Conservation (phyloP, 1,140 invertebrate species). For the Bathynomus jamesi region DNA sequence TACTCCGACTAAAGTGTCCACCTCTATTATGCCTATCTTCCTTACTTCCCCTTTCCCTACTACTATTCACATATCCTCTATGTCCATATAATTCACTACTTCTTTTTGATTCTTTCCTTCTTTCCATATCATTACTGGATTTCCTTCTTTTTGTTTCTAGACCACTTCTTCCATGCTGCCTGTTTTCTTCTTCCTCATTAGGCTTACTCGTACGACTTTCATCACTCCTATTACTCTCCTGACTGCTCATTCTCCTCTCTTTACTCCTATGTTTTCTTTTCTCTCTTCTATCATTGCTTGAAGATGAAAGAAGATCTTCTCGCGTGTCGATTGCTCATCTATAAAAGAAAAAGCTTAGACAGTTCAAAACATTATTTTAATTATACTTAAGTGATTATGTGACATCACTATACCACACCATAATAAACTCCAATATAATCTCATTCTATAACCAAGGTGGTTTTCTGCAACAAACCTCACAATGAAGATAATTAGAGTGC, state of each 20-base stretch:
- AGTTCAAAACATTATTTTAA: not conserved
- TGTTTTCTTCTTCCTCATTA: not conserved
- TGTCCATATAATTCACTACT: not conserved
- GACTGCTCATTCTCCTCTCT: too few relatives aligned
- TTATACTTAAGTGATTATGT: too few relatives aligned
- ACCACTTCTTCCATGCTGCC: not conserved
- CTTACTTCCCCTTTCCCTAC: not conserved
- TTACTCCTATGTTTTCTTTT: too few relatives aligned
- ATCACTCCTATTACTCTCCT: too few relatives aligned
- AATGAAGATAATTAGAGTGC: too few relatives aligned
- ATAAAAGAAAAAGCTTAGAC: not conserved
- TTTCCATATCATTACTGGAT: not conserved
- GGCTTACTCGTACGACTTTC: too few relatives aligned
- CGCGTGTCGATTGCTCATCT: not conserved
- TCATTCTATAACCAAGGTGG: too few relatives aligned
- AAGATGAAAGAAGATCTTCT: not conserved
- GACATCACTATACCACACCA: too few relatives aligned
- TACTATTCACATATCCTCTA: not conserved
- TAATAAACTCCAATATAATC: too few relatives aligned
- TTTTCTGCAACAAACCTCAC: too few relatives aligned
- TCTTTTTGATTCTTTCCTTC: not conserved
- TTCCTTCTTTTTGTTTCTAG: not conserved
- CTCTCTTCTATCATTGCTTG: not conserved
- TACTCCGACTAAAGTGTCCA: slow-evolving; percentile 18
- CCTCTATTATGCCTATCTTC: slow-evolving; percentile 2